Evolutionary conservation across 2,888 invertebrate genomes (phyloP), one percentile per base, ranked within the genome.

Genomic region (Hydraecia micacea): DNA sequence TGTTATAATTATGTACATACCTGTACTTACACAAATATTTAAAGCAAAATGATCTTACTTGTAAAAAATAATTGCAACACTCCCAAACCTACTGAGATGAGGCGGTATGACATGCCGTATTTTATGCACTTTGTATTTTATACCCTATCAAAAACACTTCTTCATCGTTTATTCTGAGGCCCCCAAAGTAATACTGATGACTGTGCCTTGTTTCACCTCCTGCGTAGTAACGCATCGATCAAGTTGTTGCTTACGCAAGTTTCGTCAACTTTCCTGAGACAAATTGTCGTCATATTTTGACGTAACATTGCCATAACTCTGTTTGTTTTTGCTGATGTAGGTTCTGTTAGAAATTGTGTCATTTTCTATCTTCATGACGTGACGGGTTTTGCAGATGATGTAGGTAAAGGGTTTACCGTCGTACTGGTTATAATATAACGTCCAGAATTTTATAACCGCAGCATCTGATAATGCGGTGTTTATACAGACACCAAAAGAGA

Each of bases 181-280:
- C 75, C 75, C 73, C 36, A 84, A 75, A 36, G 46, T 76, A 78
- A 87, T 89, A 91, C 87, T 88, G 88, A 89, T 89, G 90, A 90
- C 87, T 86, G 89, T 88, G 90, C 91, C 89, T 91, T 91, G 90
- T 92, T 91, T 91, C 81, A 89, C 85, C 86, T 88, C 87, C 80
- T 85, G 77, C 90, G 88, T 91, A 89, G 91, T 90, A 90, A 93
- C 91, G 87, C 91, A 92, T 93, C 92, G 91, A 92, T 93, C 91
- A 91, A 88, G 83, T 68, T 65, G 70, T 65, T 39, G 60, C 69
- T 65, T 63, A 73, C 75, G 75, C 67, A 78, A 73, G 84, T 84
- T 76, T 80, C 70, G 82, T 73, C 79, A 81, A 84, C 68, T 79
- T 89, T 83, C 62, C 58, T 46, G 46, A 80, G 75, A 86, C 79